Conservation (phyloP, 2,113 vertebrate genomes). For the Eulemur rufifrons region DNA sequence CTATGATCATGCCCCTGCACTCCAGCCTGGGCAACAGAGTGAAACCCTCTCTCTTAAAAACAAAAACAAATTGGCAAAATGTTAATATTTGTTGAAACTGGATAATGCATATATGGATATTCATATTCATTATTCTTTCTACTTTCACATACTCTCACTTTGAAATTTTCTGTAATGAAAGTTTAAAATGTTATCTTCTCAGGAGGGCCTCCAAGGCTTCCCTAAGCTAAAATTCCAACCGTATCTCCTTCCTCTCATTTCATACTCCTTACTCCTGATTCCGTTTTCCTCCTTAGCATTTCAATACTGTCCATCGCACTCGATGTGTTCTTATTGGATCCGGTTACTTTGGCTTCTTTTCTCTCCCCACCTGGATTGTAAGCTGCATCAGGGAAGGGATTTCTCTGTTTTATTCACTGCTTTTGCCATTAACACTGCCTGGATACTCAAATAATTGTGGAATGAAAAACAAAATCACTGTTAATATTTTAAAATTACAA, state of each 20-base stretch:
- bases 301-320: not conserved
- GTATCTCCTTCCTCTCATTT: not conserved
- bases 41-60: too few species aligned
- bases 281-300: not conserved
- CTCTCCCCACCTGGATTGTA: accelerated
- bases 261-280: not conserved
- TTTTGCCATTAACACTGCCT: not conserved
- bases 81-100: not conserved
- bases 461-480: not conserved
- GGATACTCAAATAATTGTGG: not conserved
- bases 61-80: too few species aligned
- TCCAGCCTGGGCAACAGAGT: too few species aligned
- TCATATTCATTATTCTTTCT: constrained; percentile 15
- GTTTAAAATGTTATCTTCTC: not conserved
- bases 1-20: too few species aligned
- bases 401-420: not conserved
- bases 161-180: not conserved
- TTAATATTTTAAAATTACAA: not conserved
- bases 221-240: not conserved
- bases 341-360: not conserved
- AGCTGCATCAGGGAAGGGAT: not conserved
- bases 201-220: not conserved
- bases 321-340: not conserved
- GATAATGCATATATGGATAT: not conserved
- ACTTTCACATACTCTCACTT: not conserved